These are phyloP conservation scores for Aldrovandia affinis DNA, from an alignment of 2,797 vertebrate species.

Conservation along the genomic window DNA sequence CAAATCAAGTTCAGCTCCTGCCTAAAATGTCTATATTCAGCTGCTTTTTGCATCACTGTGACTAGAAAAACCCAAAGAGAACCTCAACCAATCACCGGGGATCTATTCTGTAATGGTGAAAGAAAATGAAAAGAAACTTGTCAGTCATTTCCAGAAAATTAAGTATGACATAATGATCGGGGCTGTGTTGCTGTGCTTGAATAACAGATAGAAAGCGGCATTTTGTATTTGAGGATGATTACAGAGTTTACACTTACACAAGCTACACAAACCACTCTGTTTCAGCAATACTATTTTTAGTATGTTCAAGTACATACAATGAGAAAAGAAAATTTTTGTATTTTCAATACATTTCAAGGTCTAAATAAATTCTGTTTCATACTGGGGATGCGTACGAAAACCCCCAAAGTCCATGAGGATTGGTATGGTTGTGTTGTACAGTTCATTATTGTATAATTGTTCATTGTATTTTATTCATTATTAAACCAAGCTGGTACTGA, in stretches of 20 bases:
- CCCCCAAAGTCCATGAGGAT: neutral
- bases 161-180: neutral
- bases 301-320: no score
- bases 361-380: neutral
- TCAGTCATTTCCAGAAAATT: neutral
- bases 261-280: no score
- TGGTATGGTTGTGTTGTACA: neutral
- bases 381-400: neutral
- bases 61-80: neutral
- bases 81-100: neutral
- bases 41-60: neutral
- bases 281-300: neutral
- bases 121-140: neutral
- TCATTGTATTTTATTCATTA: neutral
- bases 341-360: neutral
- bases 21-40: neutral
- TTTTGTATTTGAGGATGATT: neutral
- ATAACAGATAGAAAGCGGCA: neutral
- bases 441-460: neutral
- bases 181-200: neutral
- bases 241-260: neutral
- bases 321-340: no score
- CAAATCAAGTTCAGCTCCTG: neutral
- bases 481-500: neutral
- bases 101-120: neutral